Percentiles rank a stretch among this genome's conserved stretches.
These are phyloP conservation scores for Jacana jacana DNA, from an alignment of 2,113 vertebrate species.

Conservation along the genomic window DNA sequence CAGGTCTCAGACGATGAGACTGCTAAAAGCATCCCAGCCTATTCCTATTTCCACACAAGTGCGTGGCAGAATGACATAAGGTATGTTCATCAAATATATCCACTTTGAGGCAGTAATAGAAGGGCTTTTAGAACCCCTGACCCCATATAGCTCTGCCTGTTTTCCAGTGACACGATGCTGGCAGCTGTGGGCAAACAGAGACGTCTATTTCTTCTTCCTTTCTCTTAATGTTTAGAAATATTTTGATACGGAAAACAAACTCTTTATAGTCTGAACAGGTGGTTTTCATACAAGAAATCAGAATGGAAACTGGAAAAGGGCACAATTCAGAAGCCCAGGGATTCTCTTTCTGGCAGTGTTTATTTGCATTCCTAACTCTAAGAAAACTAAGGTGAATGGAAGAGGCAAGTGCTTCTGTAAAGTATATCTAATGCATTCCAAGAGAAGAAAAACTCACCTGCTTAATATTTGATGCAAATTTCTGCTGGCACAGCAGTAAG, in stretches of 20 bases:
- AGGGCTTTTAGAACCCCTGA: not conserved
- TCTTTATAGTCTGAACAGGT: not conserved
- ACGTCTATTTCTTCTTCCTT: not conserved
- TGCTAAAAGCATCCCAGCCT: not conserved
- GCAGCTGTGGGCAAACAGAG: not conserved
- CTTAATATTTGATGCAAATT: not conserved
- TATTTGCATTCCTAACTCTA: not conserved
- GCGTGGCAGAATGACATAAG: not conserved
- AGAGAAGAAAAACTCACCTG: constrained; percentile 24
- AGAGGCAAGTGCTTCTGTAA: not conserved
- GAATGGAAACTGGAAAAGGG: not conserved
- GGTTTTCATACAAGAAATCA: not conserved
- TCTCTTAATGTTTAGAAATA: constrained; percentile 14
- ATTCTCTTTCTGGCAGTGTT: not conserved
- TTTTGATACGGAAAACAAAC: not conserved
- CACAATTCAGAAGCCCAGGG: not conserved
- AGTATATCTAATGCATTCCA: not conserved
- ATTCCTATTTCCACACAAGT: constrained; percentile 7
- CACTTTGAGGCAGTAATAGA: constrained; percentile 13
- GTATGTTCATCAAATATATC: constrained; percentile 12
- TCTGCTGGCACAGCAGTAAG: constrained; percentile 35
- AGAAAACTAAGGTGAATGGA: constrained; percentile 12
- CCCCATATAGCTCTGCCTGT: not conserved
- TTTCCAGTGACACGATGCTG: not conserved
- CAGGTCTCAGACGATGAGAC: constrained; percentile 18